Percentiles rank a stretch among this genome's conserved stretches.
Evolutionary conservation across 2,888 invertebrate species (phyloP).

Genomic region (Tipula lateralis): DNA sequence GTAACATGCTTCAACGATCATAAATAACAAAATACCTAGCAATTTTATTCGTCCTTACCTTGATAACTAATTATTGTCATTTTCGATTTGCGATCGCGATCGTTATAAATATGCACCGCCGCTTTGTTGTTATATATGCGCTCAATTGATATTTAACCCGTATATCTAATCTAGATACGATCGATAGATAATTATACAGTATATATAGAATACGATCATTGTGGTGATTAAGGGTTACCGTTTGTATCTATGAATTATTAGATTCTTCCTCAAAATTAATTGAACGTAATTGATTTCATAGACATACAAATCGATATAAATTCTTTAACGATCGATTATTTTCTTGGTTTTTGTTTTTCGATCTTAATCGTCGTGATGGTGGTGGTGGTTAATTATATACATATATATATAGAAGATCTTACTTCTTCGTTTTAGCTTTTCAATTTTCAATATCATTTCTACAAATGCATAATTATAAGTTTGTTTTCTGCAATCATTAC

Average conservation of each 20-base stretch:
- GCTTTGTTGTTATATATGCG: background rate
- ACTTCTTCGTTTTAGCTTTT: background rate
- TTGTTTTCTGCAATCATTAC: background rate
- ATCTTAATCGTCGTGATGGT: background rate
- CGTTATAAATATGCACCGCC: background rate
- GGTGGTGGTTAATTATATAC: background rate
- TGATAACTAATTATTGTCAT: conserved; percentile 19
- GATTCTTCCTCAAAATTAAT: conserved; percentile 14
- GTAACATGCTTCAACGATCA: background rate
- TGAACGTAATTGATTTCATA: conserved; percentile 1
- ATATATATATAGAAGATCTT: background rate
- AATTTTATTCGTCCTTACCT: conserved; percentile 19
- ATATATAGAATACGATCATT: background rate
- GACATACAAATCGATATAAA: background rate
- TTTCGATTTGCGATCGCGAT: background rate
- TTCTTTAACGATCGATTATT: background rate
- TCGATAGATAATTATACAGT: background rate
- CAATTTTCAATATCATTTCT: background rate
- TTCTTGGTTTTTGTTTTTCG: background rate
- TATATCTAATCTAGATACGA: background rate
- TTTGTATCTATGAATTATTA: background rate
- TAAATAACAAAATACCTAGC: background rate
- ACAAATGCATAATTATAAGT: background rate
- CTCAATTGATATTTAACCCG: background rate
- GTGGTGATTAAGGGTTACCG: background rate